Base-by-base conservation (phyloP, 1,140 invertebrate genomes). In the Nebria ingens region DNA sequence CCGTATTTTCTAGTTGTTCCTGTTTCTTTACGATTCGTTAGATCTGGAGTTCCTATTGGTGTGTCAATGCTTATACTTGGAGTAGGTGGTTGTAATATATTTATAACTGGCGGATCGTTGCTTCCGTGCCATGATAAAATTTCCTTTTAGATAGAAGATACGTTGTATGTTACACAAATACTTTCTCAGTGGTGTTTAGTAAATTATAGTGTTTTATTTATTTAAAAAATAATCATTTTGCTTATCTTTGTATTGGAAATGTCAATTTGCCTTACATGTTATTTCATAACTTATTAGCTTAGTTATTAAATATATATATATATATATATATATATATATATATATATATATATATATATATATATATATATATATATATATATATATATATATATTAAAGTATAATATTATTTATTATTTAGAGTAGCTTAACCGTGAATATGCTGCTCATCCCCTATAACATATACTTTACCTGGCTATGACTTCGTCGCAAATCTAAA, bases 401-500 rank as follows among this genome's bases (percentile, higher is more conserved):
- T n/a, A n/a, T n/a, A n/a, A n/a, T 22, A 51, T 22, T 17, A 40
- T 15, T 25, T 4, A 56, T 21, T 25, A 23, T 51, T 19, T 13
- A 55, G n/a, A n/a, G n/a, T n/a, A n/a, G n/a, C n/a, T n/a, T n/a
- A n/a, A n/a, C n/a, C n/a, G n/a, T n/a, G 19, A 19, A 2, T 40
- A n/a, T 17, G 25, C 17, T 34, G 13, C 2, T 42, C 29, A 51
- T 56, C 50, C 15, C 22, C 21, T 55, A 51, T n/a, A n/a, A n/a
- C 34, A 51, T 51, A 56, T 38, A 15, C 2, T 58, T n/a, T n/a
- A 78, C 77, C 67, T 80, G 78, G 62, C 77, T 79, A 61, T 80
- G 78, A 60, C 77, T 78, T 59, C 77, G 65, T 55, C 78, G 67
- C 19, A 80, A 64, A 62, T 80, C 77, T 0, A 79, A 59, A 13